Base-by-base conservation (phyloP, 2,113 vertebrate species). In the Copsychus sechellarum region DNA sequence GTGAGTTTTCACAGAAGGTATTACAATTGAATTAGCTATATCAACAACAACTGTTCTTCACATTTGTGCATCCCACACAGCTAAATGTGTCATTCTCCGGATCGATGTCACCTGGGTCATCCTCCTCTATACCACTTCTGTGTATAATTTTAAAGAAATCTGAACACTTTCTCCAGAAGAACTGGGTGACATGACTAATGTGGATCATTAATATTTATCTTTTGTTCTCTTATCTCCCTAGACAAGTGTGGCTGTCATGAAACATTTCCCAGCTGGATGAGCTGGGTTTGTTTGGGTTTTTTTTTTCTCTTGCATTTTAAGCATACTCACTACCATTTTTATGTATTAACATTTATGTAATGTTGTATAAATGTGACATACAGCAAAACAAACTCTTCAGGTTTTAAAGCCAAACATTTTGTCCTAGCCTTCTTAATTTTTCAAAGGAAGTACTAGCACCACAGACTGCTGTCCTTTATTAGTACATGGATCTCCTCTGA, bases 1-100 rank as follows among this genome's bases (percentile, higher is more conserved):
- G 91, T 70, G 71, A 84, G n/a, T 78, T 96, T 96, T 94, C 65
- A 91, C 62, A 92, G 43, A 91, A 93, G 33, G 12, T 60, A 54
- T 40, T 45, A 38, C 18, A 54, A 24, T 6, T 72, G 45, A 78
- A 72, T 18, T 14, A 77, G 61, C 21, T 86, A 12, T 21, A 53
- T 4, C n/a, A 34, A 26, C 38, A 66, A 36, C 14, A 72, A 11
- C 8, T 67, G 8, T 53, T 76, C 18, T 51, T 50, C 17, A 34
- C 7, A 38, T 47, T 66, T 14, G 3, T 25, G 8, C 5, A 70
- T 45, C 16, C 20, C 34, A 48, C 38, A 54, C 6, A 74, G 7
- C 12, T 58, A 42, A 62, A 50, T 25, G 7, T 56, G 74, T 87
- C 11, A 14, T 67, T 61, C 42, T 40, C 38, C 20, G 36, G 7